Evolutionary conservation across 2,113 vertebrate species (phyloP), one percentile per base, ranked within the genome.

Genomic region (Grallaria varia): DNA sequence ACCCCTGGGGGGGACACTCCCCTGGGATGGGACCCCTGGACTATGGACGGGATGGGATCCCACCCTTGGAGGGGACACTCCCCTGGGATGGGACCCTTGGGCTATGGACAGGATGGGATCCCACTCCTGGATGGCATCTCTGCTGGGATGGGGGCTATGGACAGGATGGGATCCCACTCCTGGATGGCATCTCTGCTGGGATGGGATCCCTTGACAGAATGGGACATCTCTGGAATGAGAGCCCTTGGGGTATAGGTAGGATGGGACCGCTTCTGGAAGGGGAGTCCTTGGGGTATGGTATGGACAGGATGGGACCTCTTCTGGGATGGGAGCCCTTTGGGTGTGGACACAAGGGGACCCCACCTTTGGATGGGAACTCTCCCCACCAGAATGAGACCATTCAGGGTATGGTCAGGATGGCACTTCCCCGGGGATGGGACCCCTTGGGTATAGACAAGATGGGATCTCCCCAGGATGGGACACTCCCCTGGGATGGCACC

Each of bases 71-170:
- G n/a, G n/a, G n/a, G n/a, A n/a, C n/a, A n/a, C n/a, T n/a, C 4
- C 23, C 23, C 19, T 28, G 40, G 56, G 40, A 19, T 69, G 63
- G 63, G 30, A 16, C 10, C 14, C 15, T 19, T 23, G n/a, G 50
- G 12, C 8, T 39, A 0, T 28, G 49, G 49, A 2, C 7, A 14
- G 21, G 4, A 1, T 18, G 25, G 58, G 23, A 42, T 39, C 18
- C 14, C 39, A 11, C 6, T 24, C 9, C 18, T 67, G 55, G 13
- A 25, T 25, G 49, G 49, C 23, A 25, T 28, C 15, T 44, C 15
- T 3, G 19, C 19, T n/a, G 47, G 56, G 40, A 23, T 69, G 63
- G 62, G 28, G 50, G 18, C 7, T 39, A 0, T 28, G 49, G 49
- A 2, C 7, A 14, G 21, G 4, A 2, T 17, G 31, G 58, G 24